Conservation (phyloP, 2,797 vertebrate species). For the Buphagus erythrorhynchus region DNA sequence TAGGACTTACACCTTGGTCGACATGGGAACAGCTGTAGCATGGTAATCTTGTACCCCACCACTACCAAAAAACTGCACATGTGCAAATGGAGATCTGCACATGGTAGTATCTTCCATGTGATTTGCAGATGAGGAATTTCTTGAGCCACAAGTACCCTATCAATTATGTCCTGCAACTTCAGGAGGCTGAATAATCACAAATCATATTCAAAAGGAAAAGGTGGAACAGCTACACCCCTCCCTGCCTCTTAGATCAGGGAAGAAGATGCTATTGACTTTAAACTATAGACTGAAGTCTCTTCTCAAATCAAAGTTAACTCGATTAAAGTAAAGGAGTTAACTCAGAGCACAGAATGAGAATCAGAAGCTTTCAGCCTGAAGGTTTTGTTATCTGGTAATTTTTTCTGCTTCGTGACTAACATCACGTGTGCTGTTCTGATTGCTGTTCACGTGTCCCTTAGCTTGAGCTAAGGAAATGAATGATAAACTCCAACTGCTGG, state of each 20-base stretch:
- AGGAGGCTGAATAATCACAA: background rate
- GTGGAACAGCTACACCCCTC: background rate
- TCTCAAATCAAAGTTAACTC: background rate
- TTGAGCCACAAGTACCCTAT: background rate
- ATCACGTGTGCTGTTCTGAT: background rate
- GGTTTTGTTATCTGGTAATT: background rate
- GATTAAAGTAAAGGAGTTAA: background rate
- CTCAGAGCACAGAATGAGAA: background rate
- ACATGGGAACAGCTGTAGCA: background rate
- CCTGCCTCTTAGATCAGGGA: background rate
- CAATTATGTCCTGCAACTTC: background rate
- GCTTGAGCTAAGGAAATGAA: background rate
- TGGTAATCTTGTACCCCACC: background rate
- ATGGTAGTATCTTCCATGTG: background rate
- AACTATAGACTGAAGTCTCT: background rate
- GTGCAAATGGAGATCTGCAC: background rate
- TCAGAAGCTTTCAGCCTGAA: background rate
- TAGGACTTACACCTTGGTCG: background rate
- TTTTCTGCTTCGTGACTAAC: conserved; percentile 18
- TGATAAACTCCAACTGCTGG: background rate
- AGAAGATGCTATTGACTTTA: background rate
- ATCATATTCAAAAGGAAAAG: background rate
- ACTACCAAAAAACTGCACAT: background rate
- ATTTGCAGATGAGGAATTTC: background rate
- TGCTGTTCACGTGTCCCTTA: background rate